Evolutionary conservation across 2,888 invertebrate genomes (phyloP), one percentile per base, ranked within the genome.

Genomic region (Dynastes tityus): DNA sequence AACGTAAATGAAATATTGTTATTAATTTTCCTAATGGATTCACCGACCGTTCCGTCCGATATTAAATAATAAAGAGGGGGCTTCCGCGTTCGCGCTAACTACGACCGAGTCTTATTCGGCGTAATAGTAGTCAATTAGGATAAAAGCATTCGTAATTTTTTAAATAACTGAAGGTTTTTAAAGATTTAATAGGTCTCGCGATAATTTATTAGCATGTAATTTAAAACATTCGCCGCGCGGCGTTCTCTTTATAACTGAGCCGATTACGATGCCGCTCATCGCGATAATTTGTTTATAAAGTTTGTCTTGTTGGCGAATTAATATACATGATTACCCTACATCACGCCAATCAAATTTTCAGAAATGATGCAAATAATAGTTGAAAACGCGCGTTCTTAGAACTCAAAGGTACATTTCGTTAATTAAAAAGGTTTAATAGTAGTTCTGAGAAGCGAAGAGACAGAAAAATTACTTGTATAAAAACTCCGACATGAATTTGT

Each of bases 91-190:
- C 29, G 68, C 68, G 68, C 49, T 68, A 51, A 51, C 73, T 49
- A 49, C 73, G 61, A 45, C 45, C 45, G 49, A 49, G 73, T 74
- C 61, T 74, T 74, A 61, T 74, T 45, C 11, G 73, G 63, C 22
- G 61, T 74, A 74, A 74, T 49, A 74, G 27, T 74, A 74, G 73
- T 74, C 73, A 74, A 74, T 74, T 74, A 74, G 61, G 73, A 61
- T 74, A 74, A 74, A 74, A 74, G 73, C 73, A 74, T 74, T 74
- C 49, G 49, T 61, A 68, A 74, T 74, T 73, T 74, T 74, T 74
- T 74, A 61, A 74, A 74, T 74, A 74, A 61, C 61, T 61, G 45
- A 74, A 74, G 40, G 61, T 74, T 63, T 74, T 74, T 74, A 74
- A 61, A 74, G 73, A 74, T 74, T 74, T 74, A 74, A 74, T 74